A percentile compares a stretch with the other conserved stretches of the same genome.
Evolutionary conservation across 2,797 vertebrate species (phyloP).

Genomic region (Scolopax bukidnonensis): DNA sequence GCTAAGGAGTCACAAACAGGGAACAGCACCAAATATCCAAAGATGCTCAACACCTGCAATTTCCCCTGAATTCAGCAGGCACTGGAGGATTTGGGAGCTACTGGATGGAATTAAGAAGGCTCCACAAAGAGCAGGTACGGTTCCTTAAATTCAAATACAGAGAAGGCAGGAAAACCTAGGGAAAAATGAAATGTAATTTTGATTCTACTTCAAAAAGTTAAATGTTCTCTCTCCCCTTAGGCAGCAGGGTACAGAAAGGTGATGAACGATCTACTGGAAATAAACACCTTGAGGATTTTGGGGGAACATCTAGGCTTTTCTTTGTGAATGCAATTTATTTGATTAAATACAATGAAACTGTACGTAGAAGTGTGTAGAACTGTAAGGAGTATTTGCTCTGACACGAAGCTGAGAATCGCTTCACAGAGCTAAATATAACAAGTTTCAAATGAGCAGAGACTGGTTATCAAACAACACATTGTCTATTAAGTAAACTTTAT

Average conservation of each 20-base stretch:
- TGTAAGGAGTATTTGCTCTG: background rate
- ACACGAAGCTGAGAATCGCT: background rate
- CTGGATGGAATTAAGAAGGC: background rate
- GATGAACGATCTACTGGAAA: background rate
- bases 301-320: background rate
- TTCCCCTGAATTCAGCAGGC: background rate
- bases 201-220: background rate
- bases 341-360: background rate
- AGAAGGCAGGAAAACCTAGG: background rate
- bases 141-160: background rate
- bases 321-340: background rate
- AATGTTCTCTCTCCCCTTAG: background rate
- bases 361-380: background rate
- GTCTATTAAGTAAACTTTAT: background rate
- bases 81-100: background rate
- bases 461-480: background rate
- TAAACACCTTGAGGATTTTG: background rate
- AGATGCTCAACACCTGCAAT: background rate
- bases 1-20: background rate
- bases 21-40: background rate
- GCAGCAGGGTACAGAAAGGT: background rate
- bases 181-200: background rate
- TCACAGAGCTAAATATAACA: background rate
- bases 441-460: background rate
- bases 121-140: background rate